A percentile compares a stretch with the other conserved stretches of the same genome.
These are phyloP conservation scores for Mungos mungo DNA, from an alignment of 2,113 vertebrate genomes.

Conservation along the genomic window DNA sequence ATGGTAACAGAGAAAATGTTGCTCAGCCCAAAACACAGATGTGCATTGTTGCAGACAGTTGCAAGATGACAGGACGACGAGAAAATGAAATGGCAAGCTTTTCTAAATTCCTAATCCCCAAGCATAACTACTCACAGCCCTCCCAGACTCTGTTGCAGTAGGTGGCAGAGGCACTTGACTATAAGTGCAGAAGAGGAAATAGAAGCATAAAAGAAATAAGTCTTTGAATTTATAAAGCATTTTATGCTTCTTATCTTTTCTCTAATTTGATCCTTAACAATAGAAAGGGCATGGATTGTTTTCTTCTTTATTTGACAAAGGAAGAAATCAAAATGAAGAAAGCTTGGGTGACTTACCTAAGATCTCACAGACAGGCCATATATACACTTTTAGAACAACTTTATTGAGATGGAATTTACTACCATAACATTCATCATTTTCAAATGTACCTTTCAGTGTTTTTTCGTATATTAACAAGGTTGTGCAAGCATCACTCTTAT, in stretches of 20 bases:
- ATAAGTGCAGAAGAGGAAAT: background rate
- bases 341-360: background rate
- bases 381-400: background rate
- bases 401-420: background rate
- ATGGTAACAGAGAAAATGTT: slow-evolving; percentile 10
- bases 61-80: background rate
- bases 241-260: background rate
- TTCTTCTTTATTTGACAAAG: slow-evolving; percentile 7
- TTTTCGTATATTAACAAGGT: background rate
- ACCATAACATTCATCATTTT: slow-evolving; percentile 14
- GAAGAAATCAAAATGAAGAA: background rate
- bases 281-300: background rate
- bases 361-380: background rate
- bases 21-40: background rate
- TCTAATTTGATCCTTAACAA: background rate
- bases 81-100: background rate
- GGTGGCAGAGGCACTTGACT: background rate
- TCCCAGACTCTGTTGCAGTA: background rate
- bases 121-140: background rate
- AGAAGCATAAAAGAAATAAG: slow-evolving; percentile 5
- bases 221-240: background rate
- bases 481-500: background rate
- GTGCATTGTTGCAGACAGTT: background rate
- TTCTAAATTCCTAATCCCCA: slow-evolving; percentile 32
- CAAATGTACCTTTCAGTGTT: background rate